A percentile compares a stretch with the other conserved stretches of the same genome.
phyloP scores from a whole-genome alignment of 2,113 vertebrate species.

The Cyphomyrus discorhynchus region DNA sequence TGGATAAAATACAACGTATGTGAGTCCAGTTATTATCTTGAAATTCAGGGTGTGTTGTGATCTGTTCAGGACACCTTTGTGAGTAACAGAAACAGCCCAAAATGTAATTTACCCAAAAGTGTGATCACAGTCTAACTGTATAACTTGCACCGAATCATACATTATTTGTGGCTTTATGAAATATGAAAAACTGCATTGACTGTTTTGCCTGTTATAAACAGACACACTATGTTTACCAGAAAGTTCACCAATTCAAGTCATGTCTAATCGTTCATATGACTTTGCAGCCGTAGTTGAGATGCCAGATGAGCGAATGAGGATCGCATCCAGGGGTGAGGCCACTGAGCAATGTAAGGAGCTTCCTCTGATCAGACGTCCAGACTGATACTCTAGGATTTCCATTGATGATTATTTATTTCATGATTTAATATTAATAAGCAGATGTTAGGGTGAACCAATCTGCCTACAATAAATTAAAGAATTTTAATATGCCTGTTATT shows the following conservation, averaged over 20 bases:
- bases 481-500: not conserved
- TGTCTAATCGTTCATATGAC: not conserved
- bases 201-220: not conserved
- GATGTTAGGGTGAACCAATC: not conserved
- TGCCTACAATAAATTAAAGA: not conserved
- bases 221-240: not conserved
- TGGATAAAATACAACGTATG: not conserved
- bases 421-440: not conserved
- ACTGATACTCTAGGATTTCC: not conserved
- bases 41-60: not conserved
- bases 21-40: not conserved
- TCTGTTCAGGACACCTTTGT: not conserved
- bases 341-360: too few species aligned
- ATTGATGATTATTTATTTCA: not conserved
- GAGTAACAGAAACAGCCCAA: not conserved
- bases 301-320: accelerated
- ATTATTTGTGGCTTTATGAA: not conserved
- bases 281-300: not conserved
- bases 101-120: not conserved
- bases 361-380: not conserved
- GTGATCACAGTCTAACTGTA: not conserved
- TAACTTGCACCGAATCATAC: not conserved
- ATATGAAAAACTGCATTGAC: not conserved
- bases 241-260: not conserved
- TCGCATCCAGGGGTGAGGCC: accelerated